Evolutionary conservation across 2,113 vertebrate genomes (phyloP).

Genomic region (Pelmatolapia mariae): DNA sequence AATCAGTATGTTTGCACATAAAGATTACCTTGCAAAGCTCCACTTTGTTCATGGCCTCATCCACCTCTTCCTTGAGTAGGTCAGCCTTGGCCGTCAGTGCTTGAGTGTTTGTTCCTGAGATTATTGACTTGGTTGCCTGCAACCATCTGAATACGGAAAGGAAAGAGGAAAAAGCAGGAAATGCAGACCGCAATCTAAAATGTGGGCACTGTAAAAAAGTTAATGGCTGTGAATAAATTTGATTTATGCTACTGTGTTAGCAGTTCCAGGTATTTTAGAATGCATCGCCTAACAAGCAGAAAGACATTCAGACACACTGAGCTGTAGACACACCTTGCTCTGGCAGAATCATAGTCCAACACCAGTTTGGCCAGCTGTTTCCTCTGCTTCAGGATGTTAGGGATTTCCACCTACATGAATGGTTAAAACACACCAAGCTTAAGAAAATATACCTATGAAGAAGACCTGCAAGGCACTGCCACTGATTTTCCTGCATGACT

Average conservation of each 20-base stretch:
- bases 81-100: constrained; percentile 96
- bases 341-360: constrained; percentile 95
- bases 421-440: neutral
- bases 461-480: neutral
- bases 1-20: neutral
- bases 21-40: constrained; percentile 92
- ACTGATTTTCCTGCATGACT: neutral
- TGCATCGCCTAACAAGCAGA: neutral
- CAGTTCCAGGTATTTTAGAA: neutral
- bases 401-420: constrained; percentile 84
- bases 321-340: constrained; percentile 78
- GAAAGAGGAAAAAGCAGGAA: neutral
- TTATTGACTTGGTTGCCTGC: constrained; percentile 94
- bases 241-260: neutral
- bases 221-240: neutral
- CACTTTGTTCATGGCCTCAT: constrained; percentile 97
- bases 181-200: neutral
- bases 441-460: neutral
- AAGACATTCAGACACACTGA: neutral
- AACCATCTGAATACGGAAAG: constrained; percentile 77
- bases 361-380: constrained; percentile 93
- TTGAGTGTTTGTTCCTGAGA: constrained; percentile 95
- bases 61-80: constrained; percentile 95
- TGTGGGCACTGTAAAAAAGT: neutral
- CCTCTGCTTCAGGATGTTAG: constrained; percentile 96